Evolutionary conservation across 1,140 invertebrate genomes (phyloP).

Genomic region (Gonioctena quinquepunctata): DNA sequence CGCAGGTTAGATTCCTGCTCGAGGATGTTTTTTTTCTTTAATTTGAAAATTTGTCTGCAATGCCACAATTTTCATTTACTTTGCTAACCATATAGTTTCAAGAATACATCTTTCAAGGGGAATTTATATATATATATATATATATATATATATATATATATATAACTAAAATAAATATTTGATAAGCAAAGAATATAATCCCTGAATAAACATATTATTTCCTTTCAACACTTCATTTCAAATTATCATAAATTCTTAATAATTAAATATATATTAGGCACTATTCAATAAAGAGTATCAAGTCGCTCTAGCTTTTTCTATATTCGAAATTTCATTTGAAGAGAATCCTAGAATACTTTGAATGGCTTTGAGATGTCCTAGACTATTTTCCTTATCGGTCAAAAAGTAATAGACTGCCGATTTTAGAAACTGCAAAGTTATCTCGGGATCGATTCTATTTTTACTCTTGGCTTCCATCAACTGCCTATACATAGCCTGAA

Average conservation of each 20-base stretch:
- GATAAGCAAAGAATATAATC: too few species aligned
- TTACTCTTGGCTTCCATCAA: slow-evolving; percentile 73
- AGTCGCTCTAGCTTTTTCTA: slow-evolving; percentile 64
- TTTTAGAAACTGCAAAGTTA: slow-evolving; percentile 85
- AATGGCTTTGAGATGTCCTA: slow-evolving; percentile 82
- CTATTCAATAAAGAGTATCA: slow-evolving; percentile 24
- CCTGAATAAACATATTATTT: too few species aligned
- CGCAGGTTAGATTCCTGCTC: too few species aligned
- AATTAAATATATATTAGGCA: slow-evolving; percentile 26
- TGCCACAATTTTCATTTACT: too few species aligned
- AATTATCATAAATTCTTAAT: slow-evolving; percentile 5
- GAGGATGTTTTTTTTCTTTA: too few species aligned
- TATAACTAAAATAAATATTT: too few species aligned
- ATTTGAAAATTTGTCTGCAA: too few species aligned
- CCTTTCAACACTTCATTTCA: background rate
- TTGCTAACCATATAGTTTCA: too few species aligned
- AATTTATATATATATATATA: too few species aligned
- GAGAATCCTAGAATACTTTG: slow-evolving; percentile 84
- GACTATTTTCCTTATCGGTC: slow-evolving; percentile 82
- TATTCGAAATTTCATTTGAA: slow-evolving; percentile 73
- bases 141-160: too few species aligned
- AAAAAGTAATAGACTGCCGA: slow-evolving; percentile 89
- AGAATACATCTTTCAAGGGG: too few species aligned
- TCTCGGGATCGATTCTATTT: slow-evolving; percentile 77
- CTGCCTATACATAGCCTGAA: slow-evolving; percentile 80